A percentile compares a stretch with the other conserved stretches of the same genome.
These are phyloP conservation scores for Rissa tridactyla DNA, from an alignment of 2,113 vertebrate genomes.

Conservation along the genomic window DNA sequence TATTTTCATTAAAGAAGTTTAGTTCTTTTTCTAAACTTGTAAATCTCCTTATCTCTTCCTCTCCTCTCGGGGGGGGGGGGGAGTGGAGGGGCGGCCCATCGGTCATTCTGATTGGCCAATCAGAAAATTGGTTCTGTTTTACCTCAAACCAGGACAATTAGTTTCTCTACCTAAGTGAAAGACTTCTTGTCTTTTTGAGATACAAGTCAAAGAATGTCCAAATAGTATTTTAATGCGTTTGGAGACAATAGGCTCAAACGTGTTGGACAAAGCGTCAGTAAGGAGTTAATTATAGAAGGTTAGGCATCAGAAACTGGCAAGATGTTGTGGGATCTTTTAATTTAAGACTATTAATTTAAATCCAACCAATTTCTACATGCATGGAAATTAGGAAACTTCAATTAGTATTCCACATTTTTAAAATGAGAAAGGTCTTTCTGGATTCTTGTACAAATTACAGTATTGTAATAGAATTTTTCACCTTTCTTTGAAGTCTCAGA, in stretches of 20 bases:
- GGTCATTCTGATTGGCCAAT: too few species aligned
- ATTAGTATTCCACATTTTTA: not conserved
- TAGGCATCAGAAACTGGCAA: not conserved
- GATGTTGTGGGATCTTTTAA: not conserved
- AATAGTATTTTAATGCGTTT: not conserved
- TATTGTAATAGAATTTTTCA: not conserved
- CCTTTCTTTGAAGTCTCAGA: not conserved
- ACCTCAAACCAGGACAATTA: too few species aligned
- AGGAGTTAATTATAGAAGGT: not conserved
- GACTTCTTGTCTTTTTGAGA: not conserved
- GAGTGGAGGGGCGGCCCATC: too few species aligned
- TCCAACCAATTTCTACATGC: not conserved
- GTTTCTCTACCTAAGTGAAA: not conserved
- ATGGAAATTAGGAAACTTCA: not conserved
- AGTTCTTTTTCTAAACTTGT: too few species aligned
- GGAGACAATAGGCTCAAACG: not conserved
- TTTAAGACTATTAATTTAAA: not conserved
- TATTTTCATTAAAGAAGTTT: too few species aligned
- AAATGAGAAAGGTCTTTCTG: not conserved
- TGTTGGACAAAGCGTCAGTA: not conserved
- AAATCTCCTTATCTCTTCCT: too few species aligned
- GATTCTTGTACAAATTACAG: not conserved
- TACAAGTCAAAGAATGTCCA: not conserved
- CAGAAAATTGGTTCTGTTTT: too few species aligned
- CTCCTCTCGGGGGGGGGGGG: too few species aligned